A percentile compares a stretch with the other conserved stretches of the same genome.
phyloP scores from a whole-genome alignment of 2,113 vertebrate species.

The Mustelus asterias region DNA sequence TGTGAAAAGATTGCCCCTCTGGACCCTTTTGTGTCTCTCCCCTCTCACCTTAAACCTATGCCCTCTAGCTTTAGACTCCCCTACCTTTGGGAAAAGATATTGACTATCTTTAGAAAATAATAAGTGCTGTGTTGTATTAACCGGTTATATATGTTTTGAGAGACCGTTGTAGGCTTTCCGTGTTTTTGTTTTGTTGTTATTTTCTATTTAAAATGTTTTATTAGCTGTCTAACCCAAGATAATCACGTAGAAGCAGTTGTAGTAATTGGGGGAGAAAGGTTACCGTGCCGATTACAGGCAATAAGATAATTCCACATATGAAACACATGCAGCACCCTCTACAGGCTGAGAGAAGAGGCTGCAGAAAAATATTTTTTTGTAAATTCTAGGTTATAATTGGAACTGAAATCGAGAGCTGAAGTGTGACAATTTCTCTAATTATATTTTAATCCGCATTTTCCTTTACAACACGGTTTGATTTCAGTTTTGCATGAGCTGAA shows the following conservation, averaged over 20 bases:
- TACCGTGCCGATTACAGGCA: background rate
- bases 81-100: no score
- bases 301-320: background rate
- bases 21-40: no score
- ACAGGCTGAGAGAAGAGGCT: background rate
- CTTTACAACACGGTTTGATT: background rate
- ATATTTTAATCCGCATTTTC: background rate
- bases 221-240: background rate
- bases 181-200: background rate
- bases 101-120: background rate
- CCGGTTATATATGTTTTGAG: background rate
- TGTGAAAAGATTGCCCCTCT: no score
- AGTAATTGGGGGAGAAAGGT: background rate
- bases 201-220: background rate
- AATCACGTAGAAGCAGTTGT: background rate
- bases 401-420: background rate
- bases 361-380: background rate
- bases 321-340: background rate
- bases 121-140: background rate
- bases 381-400: background rate
- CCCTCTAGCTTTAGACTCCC: no score
- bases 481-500: background rate
- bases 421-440: no score
- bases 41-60: no score
- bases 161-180: background rate